Evolutionary conservation across 2,797 vertebrate species (phyloP), one percentile per base, ranked within the genome.

Genomic region (Varecia variegata): DNA sequence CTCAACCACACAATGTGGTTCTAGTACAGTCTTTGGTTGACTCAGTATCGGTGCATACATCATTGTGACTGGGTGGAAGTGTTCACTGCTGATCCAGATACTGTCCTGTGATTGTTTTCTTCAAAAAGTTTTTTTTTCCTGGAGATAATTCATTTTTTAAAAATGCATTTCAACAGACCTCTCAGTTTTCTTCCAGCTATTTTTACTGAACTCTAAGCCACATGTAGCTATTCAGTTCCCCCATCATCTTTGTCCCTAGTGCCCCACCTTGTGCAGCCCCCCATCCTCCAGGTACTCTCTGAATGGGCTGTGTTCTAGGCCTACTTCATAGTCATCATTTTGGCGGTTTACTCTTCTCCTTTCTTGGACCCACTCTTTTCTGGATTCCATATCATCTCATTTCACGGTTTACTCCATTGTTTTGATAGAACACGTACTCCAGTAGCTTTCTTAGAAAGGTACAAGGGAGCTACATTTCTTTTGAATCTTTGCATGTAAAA

Each of bases 391-490:
- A 62, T 35, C 56, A 5, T 80, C 23, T 70, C 27, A 82, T 62
- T 60, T 91, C 21, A 54, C 83, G 47, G 50, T 70, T 76, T 60
- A 73, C 7, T 2, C 58, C 47, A 9, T 85, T 86, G 73, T 94
- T 91, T 81, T 77, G 13, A 54, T 70, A 52, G 77, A 79, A 56
- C 40, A 54, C 30, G 30, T 67, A 38, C 12, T 56, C 30, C 3
- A 67, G 40, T 73, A 38, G 71, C 58, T 90, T 93, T 87, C 71
- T 90, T 92, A 90, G 85, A 80, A 94, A 60, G 68, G 54, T 77
- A 15, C 32, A 25, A 47, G 50, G 20, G 9, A 92, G 32, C 32
- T 84, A 5, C 30, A 62, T 71, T 76, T 56, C 50, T 94, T 94
- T 79, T 50, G 56, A 88, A 20, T 32, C 32, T 52, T 88, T 43